Base-by-base conservation (phyloP, 1,140 invertebrate species). In the Drosophila tsacasi region DNA sequence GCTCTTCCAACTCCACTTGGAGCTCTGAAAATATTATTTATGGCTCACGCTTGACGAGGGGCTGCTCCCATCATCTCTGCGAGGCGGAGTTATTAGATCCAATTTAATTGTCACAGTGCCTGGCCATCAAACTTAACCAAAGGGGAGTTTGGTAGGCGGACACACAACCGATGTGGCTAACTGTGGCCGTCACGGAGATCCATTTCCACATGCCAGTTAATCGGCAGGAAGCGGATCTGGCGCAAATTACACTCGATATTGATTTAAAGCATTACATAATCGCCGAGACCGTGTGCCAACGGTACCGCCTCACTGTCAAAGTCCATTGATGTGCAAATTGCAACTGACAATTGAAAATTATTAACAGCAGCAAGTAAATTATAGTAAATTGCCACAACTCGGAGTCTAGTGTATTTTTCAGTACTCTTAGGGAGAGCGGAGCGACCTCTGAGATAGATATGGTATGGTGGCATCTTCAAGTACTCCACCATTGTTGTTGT, bases 271-370 rank as follows among this genome's bases (percentile, higher is more conserved):
- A 58, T 74, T 62, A 52, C 30, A 72, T 71, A 74, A 74, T 74
- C 44, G 68, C 13, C 13, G 27, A 39, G 68, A 60, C 59, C 67
- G 52, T 76, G 55, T 57, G 59, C 68, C 65, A 87, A 72, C 83
- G 76, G 83, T 76, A 79, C 69, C 67, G 61, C 79, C 68, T 77
- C 66, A 64, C 80, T 89, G 84, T 89, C 76, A 87, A 89, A 83
- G 84, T 74, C 76, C 60, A 86, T 83, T 89, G 80, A 89, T 89
- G 84, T 89, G 80, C 80, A 89, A 86, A 89, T 89, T 89, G 81
- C 49, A 37, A n/a, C 57, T 52, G 60, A 83, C 75, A 77, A 77
- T 62, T 66, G 46, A 47, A 76, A 59, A 58, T 71, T 78, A 73
- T 64, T 63, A 68, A 77, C 46, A 52, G 68, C 54, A 23, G 21